Base-by-base conservation (phyloP, 1,140 invertebrate species). In the Limonius californicus region DNA sequence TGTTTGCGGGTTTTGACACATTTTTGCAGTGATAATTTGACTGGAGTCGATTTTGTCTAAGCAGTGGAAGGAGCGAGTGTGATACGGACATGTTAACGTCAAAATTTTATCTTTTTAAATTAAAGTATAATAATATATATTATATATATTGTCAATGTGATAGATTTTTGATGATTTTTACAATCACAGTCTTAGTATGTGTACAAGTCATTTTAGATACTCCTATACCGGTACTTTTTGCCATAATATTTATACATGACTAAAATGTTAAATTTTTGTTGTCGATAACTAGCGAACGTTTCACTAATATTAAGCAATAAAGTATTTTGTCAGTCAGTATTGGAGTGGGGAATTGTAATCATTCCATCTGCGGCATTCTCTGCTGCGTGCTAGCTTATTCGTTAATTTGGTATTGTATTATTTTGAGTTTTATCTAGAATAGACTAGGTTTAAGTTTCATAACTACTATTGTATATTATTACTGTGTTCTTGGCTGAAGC, bases 121-220 rank as follows among this genome's bases (percentile, higher is more conserved):
- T 50, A 50, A 50, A 50, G 11, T 39, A 39, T 39, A 39, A 21
- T 50, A 50, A 50, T 50, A 45, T 45, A 45, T 45, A 50, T 50
- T 18, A 18, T 18, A 18, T 74, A 74, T 71, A 74, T 74, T 73
- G 68, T 76, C 70, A 74, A 76, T 76, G 75, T 76, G 75, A 76
- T 76, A 76, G 75, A 76, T 74, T 76, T 76, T 76, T 71, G 75
- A 76, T 76, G 73, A 76, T 76, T 76, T 73, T 76, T 76, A 76
- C 75, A 76, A 76, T 76, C 74, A 72, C 75, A 73, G 66, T 75
- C 69, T 74, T 73, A 73, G 72, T 75, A 67, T 72, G 69, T 74
- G 70, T 74, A 75, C 72, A 73, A 72, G 69, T 68, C 63, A 70
- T 76, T 74, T 75, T 76, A 76, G 74, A 75, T 76, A 74, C 72